Conservation (phyloP, 1,140 invertebrate genomes). For the Xylocopa sonorina region DNA sequence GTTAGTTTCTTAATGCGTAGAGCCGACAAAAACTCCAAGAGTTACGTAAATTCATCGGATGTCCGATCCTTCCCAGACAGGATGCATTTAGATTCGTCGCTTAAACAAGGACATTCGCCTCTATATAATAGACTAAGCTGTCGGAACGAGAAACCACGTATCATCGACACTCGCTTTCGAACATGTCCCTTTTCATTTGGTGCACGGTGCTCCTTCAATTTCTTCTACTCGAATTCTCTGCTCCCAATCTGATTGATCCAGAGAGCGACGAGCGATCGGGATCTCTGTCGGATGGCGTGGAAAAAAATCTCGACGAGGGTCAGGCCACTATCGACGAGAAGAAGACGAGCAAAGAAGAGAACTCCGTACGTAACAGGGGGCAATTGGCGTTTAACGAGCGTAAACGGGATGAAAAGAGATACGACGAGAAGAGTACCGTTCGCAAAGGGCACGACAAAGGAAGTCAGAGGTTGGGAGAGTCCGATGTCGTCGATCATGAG, state of each 20-base stretch:
- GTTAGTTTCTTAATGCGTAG: neutral
- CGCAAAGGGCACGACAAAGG: slow-evolving; percentile 62
- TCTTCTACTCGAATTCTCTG: slow-evolving; percentile 7
- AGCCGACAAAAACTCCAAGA: neutral
- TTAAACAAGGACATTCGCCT: slow-evolving; percentile 47
- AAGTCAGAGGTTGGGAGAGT: slow-evolving; percentile 53
- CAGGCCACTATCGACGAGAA: slow-evolving; percentile 50
- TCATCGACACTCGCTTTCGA: neutral
- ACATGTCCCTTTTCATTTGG: neutral
- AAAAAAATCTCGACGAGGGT: slow-evolving; percentile 48
- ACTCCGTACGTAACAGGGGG: slow-evolving; percentile 39
- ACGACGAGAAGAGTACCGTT: slow-evolving; percentile 51
- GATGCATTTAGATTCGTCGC: slow-evolving; percentile 61
- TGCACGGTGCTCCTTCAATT: neutral
- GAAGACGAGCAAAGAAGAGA: slow-evolving; percentile 48
- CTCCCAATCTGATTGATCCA: neutral
- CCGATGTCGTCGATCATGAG: slow-evolving; percentile 53
- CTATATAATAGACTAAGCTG: slow-evolving; percentile 53
- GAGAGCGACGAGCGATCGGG: slow-evolving; percentile 14
- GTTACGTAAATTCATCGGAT: neutral
- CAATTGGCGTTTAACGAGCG: slow-evolving; percentile 49
- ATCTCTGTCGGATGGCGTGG: slow-evolving; percentile 22
- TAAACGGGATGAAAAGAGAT: slow-evolving; percentile 59
- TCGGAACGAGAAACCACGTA: neutral
- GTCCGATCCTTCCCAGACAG: slow-evolving; percentile 39